These are phyloP conservation scores for Ctenochaetus hawaiiensis DNA, from an alignment of 2,797 vertebrate genomes.

Conservation along the genomic window DNA sequence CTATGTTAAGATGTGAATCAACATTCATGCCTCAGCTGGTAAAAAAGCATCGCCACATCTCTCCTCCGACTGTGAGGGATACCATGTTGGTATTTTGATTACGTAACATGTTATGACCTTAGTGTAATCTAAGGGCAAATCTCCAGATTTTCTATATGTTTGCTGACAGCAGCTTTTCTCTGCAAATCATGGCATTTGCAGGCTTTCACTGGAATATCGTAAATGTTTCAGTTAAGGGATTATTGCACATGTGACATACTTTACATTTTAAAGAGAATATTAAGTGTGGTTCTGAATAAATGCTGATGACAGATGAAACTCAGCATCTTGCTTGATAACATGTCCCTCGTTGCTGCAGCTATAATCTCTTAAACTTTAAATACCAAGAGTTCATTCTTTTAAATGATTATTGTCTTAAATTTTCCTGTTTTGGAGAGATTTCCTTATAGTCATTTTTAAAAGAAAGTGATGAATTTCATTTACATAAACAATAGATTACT, in stretches of 20 bases:
- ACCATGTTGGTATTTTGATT: conserved; percentile 55
- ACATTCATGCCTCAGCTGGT: conserved; percentile 55
- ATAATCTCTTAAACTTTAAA: not conserved
- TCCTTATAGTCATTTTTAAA: not conserved
- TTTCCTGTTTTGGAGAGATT: not conserved
- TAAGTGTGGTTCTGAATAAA: not conserved
- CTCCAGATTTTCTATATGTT: conserved; percentile 64
- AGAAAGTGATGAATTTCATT: not conserved
- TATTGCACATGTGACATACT: not conserved
- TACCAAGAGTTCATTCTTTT: not conserved
- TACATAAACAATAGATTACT: not conserved
- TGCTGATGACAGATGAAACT: not conserved
- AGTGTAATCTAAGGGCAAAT: conserved; percentile 63
- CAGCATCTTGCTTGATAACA: not conserved
- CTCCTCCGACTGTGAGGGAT: conserved; percentile 34
- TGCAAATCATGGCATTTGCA: not conserved
- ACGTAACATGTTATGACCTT: conserved; percentile 60
- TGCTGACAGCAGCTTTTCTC: conserved; percentile 29
- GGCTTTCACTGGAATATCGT: conserved; percentile 4
- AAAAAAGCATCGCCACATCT: conserved; percentile 25
- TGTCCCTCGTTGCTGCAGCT: not conserved
- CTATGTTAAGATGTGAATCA: conserved; percentile 63
- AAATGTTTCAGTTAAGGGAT: not conserved
- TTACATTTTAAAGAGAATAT: not conserved
- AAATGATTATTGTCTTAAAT: not conserved